These are phyloP conservation scores for Trinectes maculatus DNA, from an alignment of 2,113 vertebrate species.

Conservation along the genomic window DNA sequence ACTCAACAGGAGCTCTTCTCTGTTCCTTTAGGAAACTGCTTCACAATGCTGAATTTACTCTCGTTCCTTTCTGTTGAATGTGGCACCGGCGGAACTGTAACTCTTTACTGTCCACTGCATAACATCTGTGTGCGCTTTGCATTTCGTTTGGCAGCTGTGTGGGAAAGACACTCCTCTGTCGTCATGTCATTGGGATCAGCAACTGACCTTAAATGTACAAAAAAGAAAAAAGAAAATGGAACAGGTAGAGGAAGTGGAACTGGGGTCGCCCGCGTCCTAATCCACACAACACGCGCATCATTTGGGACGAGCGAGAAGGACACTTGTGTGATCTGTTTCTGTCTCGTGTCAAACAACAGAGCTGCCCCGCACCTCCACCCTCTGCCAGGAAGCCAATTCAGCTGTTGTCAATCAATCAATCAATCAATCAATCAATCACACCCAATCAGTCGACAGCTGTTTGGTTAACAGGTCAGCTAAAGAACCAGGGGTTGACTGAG, in stretches of 20 bases:
- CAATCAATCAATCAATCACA: slow-evolving; percentile 75
- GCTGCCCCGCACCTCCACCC: slow-evolving; percentile 18
- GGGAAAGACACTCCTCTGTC: slow-evolving; percentile 31
- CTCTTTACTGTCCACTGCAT: slow-evolving; percentile 64
- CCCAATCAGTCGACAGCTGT: slow-evolving; percentile 64
- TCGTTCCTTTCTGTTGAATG: slow-evolving; percentile 66
- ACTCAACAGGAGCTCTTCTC: slow-evolving; percentile 37
- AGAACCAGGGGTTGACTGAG: slow-evolving; percentile 34
- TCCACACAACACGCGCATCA: not conserved
- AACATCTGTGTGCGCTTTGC: slow-evolving; percentile 67
- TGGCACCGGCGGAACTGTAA: slow-evolving; percentile 71
- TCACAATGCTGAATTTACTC: slow-evolving; percentile 60
- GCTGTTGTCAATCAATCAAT: slow-evolving; percentile 74
- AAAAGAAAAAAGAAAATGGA: not conserved
- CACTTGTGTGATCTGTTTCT: slow-evolving; percentile 23
- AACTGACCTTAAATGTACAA: slow-evolving; percentile 8
- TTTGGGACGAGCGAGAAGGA: not conserved
- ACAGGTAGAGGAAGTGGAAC: slow-evolving; percentile 20
- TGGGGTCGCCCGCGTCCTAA: not conserved
- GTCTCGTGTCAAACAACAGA: slow-evolving; percentile 52
- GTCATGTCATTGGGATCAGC: slow-evolving; percentile 51
- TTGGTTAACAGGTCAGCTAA: slow-evolving; percentile 44
- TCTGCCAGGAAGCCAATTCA: slow-evolving; percentile 42
- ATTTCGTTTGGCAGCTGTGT: slow-evolving; percentile 65
- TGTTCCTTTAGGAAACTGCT: slow-evolving; percentile 48